Evolutionary conservation across 2,797 vertebrate genomes (phyloP).

Genomic region (Cheirogaleus major): DNA sequence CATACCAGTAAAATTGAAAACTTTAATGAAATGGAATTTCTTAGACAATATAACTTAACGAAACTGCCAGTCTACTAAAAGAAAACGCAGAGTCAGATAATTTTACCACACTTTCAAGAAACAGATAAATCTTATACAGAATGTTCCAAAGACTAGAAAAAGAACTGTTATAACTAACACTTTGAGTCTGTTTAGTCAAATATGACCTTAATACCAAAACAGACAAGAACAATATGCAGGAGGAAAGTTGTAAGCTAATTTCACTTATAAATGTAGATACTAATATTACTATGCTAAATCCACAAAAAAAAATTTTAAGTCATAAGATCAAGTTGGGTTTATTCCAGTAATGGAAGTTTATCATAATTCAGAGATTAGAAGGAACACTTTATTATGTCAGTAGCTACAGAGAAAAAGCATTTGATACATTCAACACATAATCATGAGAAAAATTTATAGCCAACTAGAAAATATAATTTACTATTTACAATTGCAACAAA

Average conservation of each 20-base stretch:
- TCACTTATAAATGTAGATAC: neutral
- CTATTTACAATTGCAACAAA: neutral
- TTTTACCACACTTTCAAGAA: conserved; percentile 36
- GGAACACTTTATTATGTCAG: neutral
- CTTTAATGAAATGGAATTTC: neutral
- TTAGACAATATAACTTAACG: neutral
- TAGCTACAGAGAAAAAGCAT: neutral
- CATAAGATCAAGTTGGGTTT: neutral
- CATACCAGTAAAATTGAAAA: neutral
- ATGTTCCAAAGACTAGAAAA: neutral
- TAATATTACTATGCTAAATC: neutral
- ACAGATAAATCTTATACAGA: neutral
- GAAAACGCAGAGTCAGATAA: neutral
- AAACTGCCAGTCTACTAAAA: neutral
- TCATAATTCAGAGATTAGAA: neutral
- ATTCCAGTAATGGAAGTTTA: neutral
- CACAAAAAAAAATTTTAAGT: neutral
- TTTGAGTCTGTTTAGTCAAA: neutral
- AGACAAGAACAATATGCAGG: neutral
- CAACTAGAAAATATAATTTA: neutral
- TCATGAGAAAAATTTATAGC: neutral
- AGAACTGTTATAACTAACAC: neutral
- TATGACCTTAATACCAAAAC: neutral
- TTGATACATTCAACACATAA: neutral
- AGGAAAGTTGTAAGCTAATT: neutral